Percentiles rank a stretch among this genome's conserved stretches.
phyloP scores from a whole-genome alignment of 2,113 vertebrate species.

The Lagopus muta region DNA sequence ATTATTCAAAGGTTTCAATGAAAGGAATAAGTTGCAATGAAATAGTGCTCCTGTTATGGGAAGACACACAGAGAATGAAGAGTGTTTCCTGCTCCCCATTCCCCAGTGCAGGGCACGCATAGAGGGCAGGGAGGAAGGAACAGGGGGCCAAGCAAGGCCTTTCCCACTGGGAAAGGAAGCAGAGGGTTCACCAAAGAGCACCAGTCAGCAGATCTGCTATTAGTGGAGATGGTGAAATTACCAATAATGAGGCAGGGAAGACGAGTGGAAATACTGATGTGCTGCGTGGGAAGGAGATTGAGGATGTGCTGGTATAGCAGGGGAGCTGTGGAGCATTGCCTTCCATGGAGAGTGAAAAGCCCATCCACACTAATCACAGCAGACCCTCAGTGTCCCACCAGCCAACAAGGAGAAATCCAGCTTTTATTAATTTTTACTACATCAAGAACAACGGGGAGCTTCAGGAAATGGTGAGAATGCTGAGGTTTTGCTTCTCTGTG shows the following conservation, averaged over 20 bases:
- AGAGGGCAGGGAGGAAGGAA: neutral
- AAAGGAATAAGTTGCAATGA: slow-evolving; percentile 29
- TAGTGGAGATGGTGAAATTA: slow-evolving; percentile 33
- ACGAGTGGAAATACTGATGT: slow-evolving; percentile 13
- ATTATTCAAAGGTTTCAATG: slow-evolving; percentile 42
- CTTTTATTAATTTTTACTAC: slow-evolving; percentile 15
- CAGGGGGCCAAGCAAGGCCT: neutral
- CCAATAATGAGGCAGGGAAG: slow-evolving; percentile 21
- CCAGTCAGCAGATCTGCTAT: neutral
- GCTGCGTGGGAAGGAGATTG: neutral
- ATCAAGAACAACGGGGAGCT: neutral
- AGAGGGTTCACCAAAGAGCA: slow-evolving; percentile 9
- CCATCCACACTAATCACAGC: neutral
- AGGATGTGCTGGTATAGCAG: neutral
- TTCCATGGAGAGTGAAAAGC: neutral
- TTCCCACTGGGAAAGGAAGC: neutral
- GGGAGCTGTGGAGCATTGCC: neutral
- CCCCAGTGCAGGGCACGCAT: neutral
- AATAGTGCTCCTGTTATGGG: slow-evolving; percentile 20
- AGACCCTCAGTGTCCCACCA: neutral
- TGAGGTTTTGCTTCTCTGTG: neutral
- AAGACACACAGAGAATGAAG: neutral
- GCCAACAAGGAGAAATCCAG: neutral
- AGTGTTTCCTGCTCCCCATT: neutral
- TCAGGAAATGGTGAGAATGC: neutral